phyloP scores from a whole-genome alignment of 92 coral and sea anemone genomes.

The Pocillopora meandrina region DNA sequence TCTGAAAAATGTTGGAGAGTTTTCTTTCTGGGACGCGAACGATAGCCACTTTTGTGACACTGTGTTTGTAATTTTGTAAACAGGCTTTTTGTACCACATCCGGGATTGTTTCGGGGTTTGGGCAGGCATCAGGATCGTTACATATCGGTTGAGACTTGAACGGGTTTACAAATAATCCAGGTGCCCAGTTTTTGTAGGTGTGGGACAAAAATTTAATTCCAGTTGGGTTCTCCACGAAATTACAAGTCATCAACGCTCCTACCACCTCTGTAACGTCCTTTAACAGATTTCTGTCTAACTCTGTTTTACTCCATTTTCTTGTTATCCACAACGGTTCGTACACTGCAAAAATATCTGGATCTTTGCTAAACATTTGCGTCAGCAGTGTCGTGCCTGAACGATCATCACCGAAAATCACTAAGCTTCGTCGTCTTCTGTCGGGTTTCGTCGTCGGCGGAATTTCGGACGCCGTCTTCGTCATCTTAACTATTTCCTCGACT shows the following conservation, averaged over 20 bases:
- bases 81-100: constrained; percentile 35
- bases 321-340: constrained; percentile 56
- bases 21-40: constrained; percentile 53
- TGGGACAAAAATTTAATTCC: constrained; percentile 17
- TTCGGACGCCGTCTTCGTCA: not conserved
- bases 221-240: constrained; percentile 14
- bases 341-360: constrained; percentile 31
- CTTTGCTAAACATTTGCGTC: constrained; percentile 46
- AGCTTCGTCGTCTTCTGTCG: constrained; percentile 40
- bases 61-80: constrained; percentile 32
- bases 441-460: constrained; percentile 3
- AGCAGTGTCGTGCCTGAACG: constrained; percentile 52
- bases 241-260: constrained; percentile 32
- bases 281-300: not conserved
- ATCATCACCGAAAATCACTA: constrained; percentile 53
- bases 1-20: constrained; percentile 49
- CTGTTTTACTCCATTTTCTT: constrained; percentile 2
- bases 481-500: not conserved
- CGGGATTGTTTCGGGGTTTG: constrained; percentile 12
- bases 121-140: constrained; percentile 28
- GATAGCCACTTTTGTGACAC: constrained; percentile 49
- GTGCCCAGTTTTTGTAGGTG: constrained; percentile 31
- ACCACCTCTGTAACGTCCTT: constrained; percentile 26
- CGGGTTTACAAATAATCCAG: constrained; percentile 36
- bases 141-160: constrained; percentile 47